Percentiles rank a stretch among this genome's conserved stretches.
Evolutionary conservation across 2,797 vertebrate genomes (phyloP).

Genomic region (Apogon hyalosoma): DNA sequence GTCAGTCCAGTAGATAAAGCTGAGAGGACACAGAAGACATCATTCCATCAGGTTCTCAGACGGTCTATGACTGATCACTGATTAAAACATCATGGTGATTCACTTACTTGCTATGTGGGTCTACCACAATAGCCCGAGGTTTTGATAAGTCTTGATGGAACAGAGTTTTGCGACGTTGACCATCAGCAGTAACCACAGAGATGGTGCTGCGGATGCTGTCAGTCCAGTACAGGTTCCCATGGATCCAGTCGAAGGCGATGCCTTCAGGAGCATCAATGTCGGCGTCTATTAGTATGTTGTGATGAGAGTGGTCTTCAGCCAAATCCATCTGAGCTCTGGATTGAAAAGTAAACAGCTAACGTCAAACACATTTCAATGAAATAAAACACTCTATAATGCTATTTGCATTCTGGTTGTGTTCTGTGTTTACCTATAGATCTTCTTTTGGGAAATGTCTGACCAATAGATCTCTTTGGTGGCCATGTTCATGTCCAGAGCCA

Average conservation of each 20-base stretch:
- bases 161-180: slow-evolving; percentile 86
- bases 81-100: too few relatives aligned
- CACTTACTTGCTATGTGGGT: slow-evolving; percentile 89
- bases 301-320: slow-evolving; percentile 76
- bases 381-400: neutral
- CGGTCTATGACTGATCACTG: too few relatives aligned
- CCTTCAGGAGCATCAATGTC: slow-evolving; percentile 87
- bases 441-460: slow-evolving; percentile 89
- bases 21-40: slow-evolving; percentile 51
- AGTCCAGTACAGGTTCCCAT: slow-evolving; percentile 92
- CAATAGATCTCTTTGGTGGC: slow-evolving; percentile 89
- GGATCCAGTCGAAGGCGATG: slow-evolving; percentile 92
- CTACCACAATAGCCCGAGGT: slow-evolving; percentile 90
- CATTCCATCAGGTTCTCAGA: too few relatives aligned
- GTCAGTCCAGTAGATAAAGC: slow-evolving; percentile 94
- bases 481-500: slow-evolving; percentile 90
- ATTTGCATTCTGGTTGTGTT: accelerated
- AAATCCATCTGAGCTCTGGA: slow-evolving; percentile 84
- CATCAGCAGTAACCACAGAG: slow-evolving; percentile 87
- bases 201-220: slow-evolving; percentile 87
- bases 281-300: slow-evolving; percentile 77
- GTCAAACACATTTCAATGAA: slow-evolving; percentile 12
- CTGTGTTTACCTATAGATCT: slow-evolving; percentile 90
- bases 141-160: slow-evolving; percentile 82
- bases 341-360: neutral